Percentiles rank a stretch among this genome's conserved stretches.
Conservation (phyloP, 2,888 invertebrate species). For the Aphodius granarius region DNA sequence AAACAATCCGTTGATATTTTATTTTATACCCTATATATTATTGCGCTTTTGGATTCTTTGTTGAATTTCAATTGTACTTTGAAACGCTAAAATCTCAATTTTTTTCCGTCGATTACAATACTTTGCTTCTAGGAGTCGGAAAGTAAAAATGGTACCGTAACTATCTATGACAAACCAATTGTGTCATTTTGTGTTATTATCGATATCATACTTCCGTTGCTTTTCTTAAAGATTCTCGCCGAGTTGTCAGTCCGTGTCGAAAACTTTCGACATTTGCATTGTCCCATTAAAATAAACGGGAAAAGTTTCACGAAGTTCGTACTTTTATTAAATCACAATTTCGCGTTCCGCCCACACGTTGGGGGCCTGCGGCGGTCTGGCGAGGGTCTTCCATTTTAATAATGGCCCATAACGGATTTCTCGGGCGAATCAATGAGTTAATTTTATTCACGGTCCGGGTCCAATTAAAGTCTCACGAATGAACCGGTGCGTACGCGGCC, state of each 20-base stretch:
- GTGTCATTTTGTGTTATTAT: neutral
- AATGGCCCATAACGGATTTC: constrained; percentile 9
- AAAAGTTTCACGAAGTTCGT: constrained; percentile 1
- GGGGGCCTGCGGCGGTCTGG: neutral
- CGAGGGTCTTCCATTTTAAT: neutral
- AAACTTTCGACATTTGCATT: neutral
- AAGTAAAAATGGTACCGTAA: neutral
- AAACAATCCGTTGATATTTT: no score
- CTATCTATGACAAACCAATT: neutral
- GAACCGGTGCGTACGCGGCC: neutral
- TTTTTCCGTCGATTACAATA: no score
- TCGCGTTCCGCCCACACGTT: constrained; percentile 11
- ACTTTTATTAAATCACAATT: constrained; percentile 10
- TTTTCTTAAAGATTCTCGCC: neutral
- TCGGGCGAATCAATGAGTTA: constrained; percentile 8
- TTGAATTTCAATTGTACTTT: no score
- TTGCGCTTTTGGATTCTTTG: no score
- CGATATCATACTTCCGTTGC: neutral
- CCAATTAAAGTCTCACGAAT: neutral
- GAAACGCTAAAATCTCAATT: no score
- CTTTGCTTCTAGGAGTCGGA: no score
- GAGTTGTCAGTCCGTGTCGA: neutral
- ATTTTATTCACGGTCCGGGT: constrained; percentile 10
- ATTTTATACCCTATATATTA: no score
- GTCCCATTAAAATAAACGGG: neutral